Base-by-base conservation (phyloP, 2,888 invertebrate species). In the Eupelmus urozonus region DNA sequence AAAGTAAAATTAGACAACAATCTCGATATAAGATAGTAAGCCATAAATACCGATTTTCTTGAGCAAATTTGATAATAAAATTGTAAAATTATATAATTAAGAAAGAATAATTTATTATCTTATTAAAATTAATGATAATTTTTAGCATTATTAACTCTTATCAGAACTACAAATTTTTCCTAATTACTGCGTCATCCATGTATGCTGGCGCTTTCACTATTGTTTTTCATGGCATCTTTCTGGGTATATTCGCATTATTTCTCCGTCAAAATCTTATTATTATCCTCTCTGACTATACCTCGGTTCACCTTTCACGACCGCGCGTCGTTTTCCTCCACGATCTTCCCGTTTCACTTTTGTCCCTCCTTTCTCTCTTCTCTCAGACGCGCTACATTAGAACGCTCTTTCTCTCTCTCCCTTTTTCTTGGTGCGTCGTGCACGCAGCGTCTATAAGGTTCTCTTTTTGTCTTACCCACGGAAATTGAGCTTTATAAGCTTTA, bases 401-500 rank as follows among this genome's bases (percentile, higher is more conserved):
- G 9, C 16, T 45, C 51, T 66, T 20, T 55, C 20, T 9, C 49
- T 9, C 18, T 20, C 55, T 55, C 40, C 62, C 45, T n/a, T 29
- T 42, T 5, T 23, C 42, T 53, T 45, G 2, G n/a, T n/a, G n/a
- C 13, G 13, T 9, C 23, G 13, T 20, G 16, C 29, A 42, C 29
- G 25, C 25, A 34, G 40, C 45, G 45, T 40, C 49, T 63, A 53
- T 9, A 40, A 51, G 40, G 25, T 71, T 25, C 70, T 55, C 60
- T 57, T 69, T 78, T 63, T 53, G 34, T 67, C 67, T 63, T 60
- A 71, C 72, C 70, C 75, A 57, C 62, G 75, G 55, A 79, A 79
- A 81, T 76, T 76, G 77, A 80, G 78, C 77, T 79, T 81, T 77
- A 79, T 80, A 75, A 74, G 79, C 77, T 81, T 81, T 79, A 79